These are phyloP conservation scores for Acipenser transmontanus DNA, from an alignment of 2,797 vertebrate genomes.

Conservation along the genomic window DNA sequence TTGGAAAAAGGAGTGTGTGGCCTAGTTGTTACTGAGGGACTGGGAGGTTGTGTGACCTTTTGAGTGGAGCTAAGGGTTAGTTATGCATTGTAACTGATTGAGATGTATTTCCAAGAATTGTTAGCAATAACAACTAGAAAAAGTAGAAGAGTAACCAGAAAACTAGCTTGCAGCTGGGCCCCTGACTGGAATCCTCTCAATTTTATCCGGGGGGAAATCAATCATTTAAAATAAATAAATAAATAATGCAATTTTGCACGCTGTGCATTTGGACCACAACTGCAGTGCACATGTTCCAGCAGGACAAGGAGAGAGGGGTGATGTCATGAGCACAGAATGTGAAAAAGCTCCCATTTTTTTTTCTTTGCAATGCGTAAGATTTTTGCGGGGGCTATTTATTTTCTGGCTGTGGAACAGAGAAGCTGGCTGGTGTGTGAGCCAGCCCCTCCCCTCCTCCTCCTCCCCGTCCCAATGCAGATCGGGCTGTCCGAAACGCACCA, in stretches of 20 bases:
- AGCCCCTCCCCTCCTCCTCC: background rate
- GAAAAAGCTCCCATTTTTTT: conserved; percentile 26
- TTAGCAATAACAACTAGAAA: no score
- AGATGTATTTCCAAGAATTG: no score
- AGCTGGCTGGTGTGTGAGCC: background rate
- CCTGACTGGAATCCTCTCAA: conserved; percentile 45
- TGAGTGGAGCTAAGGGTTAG: no score
- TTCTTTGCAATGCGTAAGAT: conserved; percentile 16
- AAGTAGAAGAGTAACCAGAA: no score
- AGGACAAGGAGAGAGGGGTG: conserved; percentile 36
- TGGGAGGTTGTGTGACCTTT: no score
- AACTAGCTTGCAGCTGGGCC: conserved; percentile 41
- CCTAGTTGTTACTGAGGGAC: no score
- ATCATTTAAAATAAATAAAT: no score
- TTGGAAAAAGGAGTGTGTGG: no score
- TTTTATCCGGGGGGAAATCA: conserved; percentile 24
- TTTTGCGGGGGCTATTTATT: conserved; percentile 25
- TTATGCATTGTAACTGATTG: no score
- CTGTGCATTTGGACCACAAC: conserved; percentile 18
- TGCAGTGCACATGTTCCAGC: conserved; percentile 49
- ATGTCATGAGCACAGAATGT: conserved; percentile 64
- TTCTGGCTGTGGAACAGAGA: conserved; percentile 20
- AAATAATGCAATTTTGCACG: conserved; percentile 2
- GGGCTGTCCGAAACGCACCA: conserved; percentile 1
- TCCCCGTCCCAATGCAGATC: background rate